Conservation (phyloP, 2,888 invertebrate genomes). For the Leptinotarsa tumamoca region DNA sequence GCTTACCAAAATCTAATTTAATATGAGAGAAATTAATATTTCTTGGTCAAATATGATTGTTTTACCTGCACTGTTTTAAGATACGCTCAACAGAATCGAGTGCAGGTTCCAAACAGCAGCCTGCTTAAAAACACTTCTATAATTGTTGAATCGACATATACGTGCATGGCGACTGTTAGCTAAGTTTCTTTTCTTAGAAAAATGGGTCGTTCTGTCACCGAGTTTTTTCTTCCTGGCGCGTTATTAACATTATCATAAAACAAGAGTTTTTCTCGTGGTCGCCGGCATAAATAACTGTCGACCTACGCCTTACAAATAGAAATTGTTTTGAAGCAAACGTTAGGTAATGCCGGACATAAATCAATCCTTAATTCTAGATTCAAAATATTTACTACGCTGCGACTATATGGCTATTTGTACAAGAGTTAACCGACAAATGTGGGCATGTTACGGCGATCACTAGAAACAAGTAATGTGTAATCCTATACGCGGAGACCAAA, state of each 20-base stretch:
- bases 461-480: slow-evolving; percentile 14
- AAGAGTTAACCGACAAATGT: slow-evolving; percentile 16
- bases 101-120: too few relatives aligned
- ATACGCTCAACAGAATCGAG: too few relatives aligned
- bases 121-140: too few relatives aligned
- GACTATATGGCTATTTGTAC: slow-evolving; percentile 3
- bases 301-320: slow-evolving; percentile 27
- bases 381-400: slow-evolving; percentile 1
- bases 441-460: slow-evolving; percentile 7
- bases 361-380: slow-evolving; percentile 16
- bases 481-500: neutral
- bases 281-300: slow-evolving; percentile 28
- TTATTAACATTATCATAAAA: slow-evolving; percentile 23
- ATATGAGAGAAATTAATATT: too few relatives aligned
- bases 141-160: neutral
- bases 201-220: slow-evolving; percentile 22
- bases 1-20: too few relatives aligned
- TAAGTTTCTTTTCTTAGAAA: slow-evolving; percentile 12
- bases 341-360: slow-evolving; percentile 22
- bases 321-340: slow-evolving; percentile 25
- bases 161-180: neutral
- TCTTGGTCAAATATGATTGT: too few relatives aligned
- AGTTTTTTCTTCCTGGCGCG: slow-evolving; percentile 21
- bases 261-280: slow-evolving; percentile 18
- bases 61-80: too few relatives aligned